Percentiles rank a stretch among this genome's conserved stretches.
Conservation (phyloP, 2,113 vertebrate genomes). For the Gavia stellata region DNA sequence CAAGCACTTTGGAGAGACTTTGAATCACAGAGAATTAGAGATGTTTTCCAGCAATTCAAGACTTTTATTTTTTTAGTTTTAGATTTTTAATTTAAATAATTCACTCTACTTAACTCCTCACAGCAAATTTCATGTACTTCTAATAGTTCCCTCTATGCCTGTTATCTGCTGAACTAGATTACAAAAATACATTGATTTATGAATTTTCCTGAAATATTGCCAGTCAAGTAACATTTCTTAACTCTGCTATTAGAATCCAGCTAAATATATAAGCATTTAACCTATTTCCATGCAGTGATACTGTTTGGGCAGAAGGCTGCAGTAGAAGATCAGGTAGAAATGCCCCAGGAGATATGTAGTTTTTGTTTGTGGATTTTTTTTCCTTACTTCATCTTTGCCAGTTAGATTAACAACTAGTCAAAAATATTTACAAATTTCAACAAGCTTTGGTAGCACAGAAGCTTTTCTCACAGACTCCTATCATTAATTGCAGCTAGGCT, state of each 20-base stretch:
- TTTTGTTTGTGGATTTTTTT: not conserved
- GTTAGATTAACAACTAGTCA: not conserved
- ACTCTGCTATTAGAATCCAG: not conserved
- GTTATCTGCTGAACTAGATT: not conserved
- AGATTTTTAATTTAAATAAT: not conserved
- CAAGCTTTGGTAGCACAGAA: not conserved
- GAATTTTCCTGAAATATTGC: not conserved
- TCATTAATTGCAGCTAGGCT: not conserved
- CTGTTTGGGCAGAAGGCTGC: constrained; percentile 66
- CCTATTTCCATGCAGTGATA: constrained; percentile 35
- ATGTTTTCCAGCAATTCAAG: not conserved
- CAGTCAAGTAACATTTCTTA: not conserved
- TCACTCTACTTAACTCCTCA: not conserved
- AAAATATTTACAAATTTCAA: not conserved
- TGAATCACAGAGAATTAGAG: not conserved
- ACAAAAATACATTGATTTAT: not conserved
- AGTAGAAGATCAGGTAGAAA: constrained; percentile 54
- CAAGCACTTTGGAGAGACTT: not conserved
- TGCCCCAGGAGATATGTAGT: not conserved
- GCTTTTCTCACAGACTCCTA: not conserved
- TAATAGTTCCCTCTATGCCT: not conserved
- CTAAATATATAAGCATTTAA: not conserved
- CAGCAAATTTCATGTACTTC: not conserved
- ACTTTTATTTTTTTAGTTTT: not conserved
- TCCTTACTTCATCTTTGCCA: not conserved